Percentiles rank a stretch among this genome's conserved stretches.
These are phyloP conservation scores for Callipepla californica DNA, from an alignment of 2,113 vertebrate species.

Conservation along the genomic window DNA sequence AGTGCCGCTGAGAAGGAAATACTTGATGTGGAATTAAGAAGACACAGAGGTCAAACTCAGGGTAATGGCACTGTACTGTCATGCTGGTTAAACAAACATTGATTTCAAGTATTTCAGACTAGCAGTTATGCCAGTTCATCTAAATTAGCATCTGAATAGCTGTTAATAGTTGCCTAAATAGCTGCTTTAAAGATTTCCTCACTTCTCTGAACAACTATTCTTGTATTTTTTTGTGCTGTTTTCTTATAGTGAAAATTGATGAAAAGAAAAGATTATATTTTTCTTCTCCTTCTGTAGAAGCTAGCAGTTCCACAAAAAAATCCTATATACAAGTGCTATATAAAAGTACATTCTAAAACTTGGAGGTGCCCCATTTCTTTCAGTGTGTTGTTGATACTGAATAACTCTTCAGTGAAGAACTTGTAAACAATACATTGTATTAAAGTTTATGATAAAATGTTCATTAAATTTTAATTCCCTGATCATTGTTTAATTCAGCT, in stretches of 20 bases:
- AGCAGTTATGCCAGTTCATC: not conserved
- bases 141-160: too few species aligned
- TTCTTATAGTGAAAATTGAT: not conserved
- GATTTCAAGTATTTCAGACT: not conserved
- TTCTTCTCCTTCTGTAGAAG: not conserved
- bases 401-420: not conserved
- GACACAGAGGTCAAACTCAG: constrained; percentile 73
- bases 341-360: not conserved
- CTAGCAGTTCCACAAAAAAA: not conserved
- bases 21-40: constrained; percentile 58
- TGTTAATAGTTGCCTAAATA: not conserved
- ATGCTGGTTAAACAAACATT: not conserved
- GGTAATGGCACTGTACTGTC: constrained; percentile 67
- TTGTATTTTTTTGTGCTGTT: not conserved
- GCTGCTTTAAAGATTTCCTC: not conserved
- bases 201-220: not conserved
- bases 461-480: not conserved
- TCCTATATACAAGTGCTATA: not conserved
- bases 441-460: not conserved
- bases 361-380: not conserved
- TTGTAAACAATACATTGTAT: not conserved
- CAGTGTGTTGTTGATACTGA: not conserved
- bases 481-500: constrained; percentile 69
- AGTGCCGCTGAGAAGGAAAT: constrained; percentile 55
- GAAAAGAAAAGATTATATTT: not conserved